Conservation (phyloP, 2,888 invertebrate genomes). For the Noctua janthe region DNA sequence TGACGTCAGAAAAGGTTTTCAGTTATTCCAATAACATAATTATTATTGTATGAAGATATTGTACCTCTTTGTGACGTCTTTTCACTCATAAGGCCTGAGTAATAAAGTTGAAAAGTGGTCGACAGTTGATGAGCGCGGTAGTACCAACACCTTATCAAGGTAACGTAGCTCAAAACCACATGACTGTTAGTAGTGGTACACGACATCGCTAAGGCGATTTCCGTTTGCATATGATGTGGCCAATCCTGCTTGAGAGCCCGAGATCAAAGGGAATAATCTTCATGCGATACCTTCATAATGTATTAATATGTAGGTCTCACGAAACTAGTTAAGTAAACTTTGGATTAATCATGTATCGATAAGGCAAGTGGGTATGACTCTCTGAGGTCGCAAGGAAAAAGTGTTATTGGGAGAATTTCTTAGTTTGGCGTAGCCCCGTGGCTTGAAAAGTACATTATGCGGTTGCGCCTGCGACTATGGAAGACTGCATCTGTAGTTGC, state of each 20-base stretch:
- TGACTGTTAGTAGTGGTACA: background rate
- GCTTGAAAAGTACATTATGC: background rate
- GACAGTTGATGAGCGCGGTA: too few species aligned
- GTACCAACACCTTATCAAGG: background rate
- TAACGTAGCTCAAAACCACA: background rate
- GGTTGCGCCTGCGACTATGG: background rate
- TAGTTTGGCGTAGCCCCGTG: background rate
- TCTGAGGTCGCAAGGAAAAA: background rate
- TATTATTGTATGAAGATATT: background rate
- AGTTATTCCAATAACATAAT: background rate
- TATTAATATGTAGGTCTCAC: background rate
- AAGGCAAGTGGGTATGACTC: background rate
- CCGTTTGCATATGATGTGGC: slow-evolving; percentile 13
- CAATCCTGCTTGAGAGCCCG: background rate
- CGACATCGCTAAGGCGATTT: background rate
- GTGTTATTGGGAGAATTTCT: background rate
- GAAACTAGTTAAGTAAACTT: background rate
- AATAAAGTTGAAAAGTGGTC: too few species aligned
- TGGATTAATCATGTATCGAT: background rate
- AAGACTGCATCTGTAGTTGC: background rate
- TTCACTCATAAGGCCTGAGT: background rate
- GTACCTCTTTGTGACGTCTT: too few species aligned
- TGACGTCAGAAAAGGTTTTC: background rate
- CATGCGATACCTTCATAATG: background rate
- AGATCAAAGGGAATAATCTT: slow-evolving; percentile 26